phyloP scores from a whole-genome alignment of 2,113 vertebrate genomes.

The Nycticorax nycticorax region DNA sequence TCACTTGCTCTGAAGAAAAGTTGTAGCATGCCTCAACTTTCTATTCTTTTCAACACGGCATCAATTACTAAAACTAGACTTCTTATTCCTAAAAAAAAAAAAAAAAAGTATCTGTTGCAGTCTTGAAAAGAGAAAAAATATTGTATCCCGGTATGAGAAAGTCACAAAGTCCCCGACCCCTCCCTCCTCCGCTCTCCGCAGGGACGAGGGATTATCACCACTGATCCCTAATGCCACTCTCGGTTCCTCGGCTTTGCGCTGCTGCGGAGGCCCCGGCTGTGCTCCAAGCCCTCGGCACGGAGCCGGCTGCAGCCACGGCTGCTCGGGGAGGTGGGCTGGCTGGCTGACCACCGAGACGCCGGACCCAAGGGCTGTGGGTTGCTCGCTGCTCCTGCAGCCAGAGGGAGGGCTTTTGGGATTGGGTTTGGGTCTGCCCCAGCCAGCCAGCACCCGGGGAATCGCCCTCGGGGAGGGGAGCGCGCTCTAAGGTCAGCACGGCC shows the following conservation, averaged over 20 bases:
- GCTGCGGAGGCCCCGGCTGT: not conserved
- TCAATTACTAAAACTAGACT: not conserved
- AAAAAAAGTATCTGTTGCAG: not conserved
- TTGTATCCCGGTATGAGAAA: not conserved
- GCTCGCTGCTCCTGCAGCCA: not conserved
- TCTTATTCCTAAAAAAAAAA: not conserved
- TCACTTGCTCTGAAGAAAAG: conserved; percentile 54
- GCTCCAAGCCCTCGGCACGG: rapidly evolving
- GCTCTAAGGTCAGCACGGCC: not conserved
- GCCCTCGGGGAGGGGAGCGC: not conserved
- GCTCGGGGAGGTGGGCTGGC: not conserved
- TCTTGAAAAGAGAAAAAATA: not conserved
- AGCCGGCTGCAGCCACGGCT: not conserved
- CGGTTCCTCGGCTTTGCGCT: rapidly evolving
- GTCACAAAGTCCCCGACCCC: not conserved
- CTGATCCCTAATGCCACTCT: not conserved
- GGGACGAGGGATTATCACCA: not conserved
- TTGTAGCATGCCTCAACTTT: not conserved
- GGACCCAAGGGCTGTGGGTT: not conserved
- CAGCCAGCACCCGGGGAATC: rapidly evolving
- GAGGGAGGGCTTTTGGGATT: not conserved
- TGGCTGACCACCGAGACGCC: rapidly evolving
- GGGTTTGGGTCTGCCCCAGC: not conserved
- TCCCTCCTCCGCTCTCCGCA: not conserved
- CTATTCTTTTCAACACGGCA: not conserved